These are phyloP conservation scores for Eupristina koningsbergeri DNA, from an alignment of 1,140 invertebrate genomes.

Conservation along the genomic window DNA sequence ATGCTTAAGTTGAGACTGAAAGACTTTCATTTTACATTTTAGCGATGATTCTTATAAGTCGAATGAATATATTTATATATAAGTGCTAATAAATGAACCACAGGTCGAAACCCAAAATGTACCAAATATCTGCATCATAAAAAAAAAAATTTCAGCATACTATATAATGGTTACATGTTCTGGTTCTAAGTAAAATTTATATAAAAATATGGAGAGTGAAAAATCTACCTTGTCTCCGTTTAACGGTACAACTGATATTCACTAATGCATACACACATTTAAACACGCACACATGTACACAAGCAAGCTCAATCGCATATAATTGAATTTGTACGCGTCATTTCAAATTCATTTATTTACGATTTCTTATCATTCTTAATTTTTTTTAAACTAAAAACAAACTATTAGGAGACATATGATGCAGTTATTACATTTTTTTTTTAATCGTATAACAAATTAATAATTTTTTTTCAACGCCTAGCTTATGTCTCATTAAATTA, in stretches of 20 bases:
- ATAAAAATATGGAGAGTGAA: constrained; percentile 52
- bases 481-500: neutral
- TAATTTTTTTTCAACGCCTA: constrained; percentile 28
- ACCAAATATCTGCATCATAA: neutral
- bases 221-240: constrained; percentile 48
- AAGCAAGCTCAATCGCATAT: neutral
- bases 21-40: constrained; percentile 9
- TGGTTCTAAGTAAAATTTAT: constrained; percentile 47
- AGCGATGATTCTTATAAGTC: constrained; percentile 10
- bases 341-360: constrained; percentile 6
- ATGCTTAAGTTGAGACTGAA: constrained; percentile 24
- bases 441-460: constrained; percentile 34
- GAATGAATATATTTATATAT: constrained; percentile 36
- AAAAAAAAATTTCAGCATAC: constrained; percentile 11
- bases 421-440: neutral
- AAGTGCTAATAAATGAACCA: constrained; percentile 39
- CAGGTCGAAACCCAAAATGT: constrained; percentile 25
- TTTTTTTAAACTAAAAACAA: constrained; percentile 44
- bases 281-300: neutral
- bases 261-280: constrained; percentile 6
- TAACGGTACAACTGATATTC: constrained; percentile 44
- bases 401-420: constrained; percentile 32
- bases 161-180: constrained; percentile 13
- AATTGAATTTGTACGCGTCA: neutral
- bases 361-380: constrained; percentile 3